Evolutionary conservation across 2,797 vertebrate species (phyloP), one percentile per base, ranked within the genome.

Genomic region (Gambelia wislizenii): DNA sequence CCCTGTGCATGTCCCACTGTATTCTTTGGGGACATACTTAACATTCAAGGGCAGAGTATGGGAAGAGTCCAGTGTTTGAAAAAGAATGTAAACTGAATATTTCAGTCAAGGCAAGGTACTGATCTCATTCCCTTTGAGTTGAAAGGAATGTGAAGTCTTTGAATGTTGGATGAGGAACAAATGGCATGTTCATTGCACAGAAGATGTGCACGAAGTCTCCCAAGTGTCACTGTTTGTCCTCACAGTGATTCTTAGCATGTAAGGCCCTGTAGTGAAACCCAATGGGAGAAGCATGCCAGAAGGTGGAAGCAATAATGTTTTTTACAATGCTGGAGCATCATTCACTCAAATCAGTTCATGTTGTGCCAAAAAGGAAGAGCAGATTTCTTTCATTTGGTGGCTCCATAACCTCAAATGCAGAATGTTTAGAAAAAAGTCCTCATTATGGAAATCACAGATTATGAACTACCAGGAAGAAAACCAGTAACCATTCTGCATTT

Each of bases 251-350:
- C 61, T 30, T 47, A 20, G 16, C 59, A 1, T 39, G 56, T 10
- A 25, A 83, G 42, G 44, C 52, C 67, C 54, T 52, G 59, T 72
- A 77, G 88, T 20, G 91, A 44, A 52, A 79, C 83, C 78, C 74
- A 36, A 61, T 0, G 1, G 80, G 30, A 80, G 74, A 6, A 75
- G 67, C 33, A 4, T 4, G 22, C 74, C 0, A 12, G 52, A n/a
- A 42, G 0, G 9, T 3, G 4, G 39, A 6, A 56, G 3, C 1
- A 1, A 76, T 39, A 2, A 56, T 61, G 30, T 49, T 30, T 9
- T 2, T 1, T 42, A 9, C 16, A 30, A 6, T 33, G 54, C 59
- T 67, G 52, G 16, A 61, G 6, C 5, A 6, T 14, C 36, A n/a
- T 39, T 81, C 42, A 30, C 22, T 36, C 30, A 64, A 10, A 10